Evolutionary conservation across 2,888 invertebrate species (phyloP), one percentile per base, ranked within the genome.

Genomic region (Lasius platythorax): DNA sequence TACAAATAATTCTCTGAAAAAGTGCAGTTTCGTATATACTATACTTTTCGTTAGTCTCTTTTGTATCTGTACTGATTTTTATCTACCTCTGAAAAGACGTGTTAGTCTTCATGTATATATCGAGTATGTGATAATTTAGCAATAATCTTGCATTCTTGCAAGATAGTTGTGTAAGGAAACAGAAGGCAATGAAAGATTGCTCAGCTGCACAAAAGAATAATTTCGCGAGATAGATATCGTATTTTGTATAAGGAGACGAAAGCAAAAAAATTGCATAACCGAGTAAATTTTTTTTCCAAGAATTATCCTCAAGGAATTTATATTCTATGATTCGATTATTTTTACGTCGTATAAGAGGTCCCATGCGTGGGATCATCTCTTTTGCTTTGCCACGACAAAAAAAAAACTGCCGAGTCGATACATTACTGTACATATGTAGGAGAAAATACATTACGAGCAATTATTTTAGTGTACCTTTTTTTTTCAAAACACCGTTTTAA

Each of bases 11-110:
- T 63, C 46, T 56, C n/a, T 75, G 9, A 30, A 64, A 75, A n/a
- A 33, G 30, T 74, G 18, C 15, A 61, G 28, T 63, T 63, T 58
- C 43, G 30, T 30, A n/a, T 43, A 46, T 74, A 64, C 33, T 3
- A 64, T 74, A 74, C 15, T 74, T 63, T 61, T 74, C 40, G 30
- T 74, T 43, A 30, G 8, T 74, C 33, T n/a, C 43, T 58, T 30
- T 61, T n/a, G 12, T 46, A 63, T 46, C n/a, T 63, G n/a, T 30
- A 74, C 12, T 2, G 9, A 74, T 30, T 30, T 74, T 15, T 46
- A 63, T 33, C 8, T 63, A 23, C 43, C n/a, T 61, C 28, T 6
- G 11, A 30, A 63, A 58, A 72, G 6, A 37, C 3, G 3, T n/a
- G 15, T 43, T 30, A 18, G 30, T 30, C n/a, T 15, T 63, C n/a